Percentiles rank a stretch among this genome's conserved stretches.
phyloP scores from a whole-genome alignment of 2,797 vertebrate genomes.

The Eospalax fontanierii region DNA sequence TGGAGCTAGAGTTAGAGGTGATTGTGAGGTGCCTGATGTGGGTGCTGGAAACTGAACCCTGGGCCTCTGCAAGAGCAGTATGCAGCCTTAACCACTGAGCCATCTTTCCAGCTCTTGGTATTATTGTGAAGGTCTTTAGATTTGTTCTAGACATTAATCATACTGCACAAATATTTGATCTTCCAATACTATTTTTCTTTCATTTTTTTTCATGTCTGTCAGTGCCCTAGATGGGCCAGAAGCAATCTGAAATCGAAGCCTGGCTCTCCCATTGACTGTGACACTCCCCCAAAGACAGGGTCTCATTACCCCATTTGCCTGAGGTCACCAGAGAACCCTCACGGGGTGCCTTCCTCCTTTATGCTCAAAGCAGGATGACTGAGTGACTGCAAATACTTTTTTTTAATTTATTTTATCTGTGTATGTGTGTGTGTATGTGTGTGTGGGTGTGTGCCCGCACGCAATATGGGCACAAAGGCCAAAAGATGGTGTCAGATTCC shows the following conservation, averaged over 20 bases:
- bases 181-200: neutral
- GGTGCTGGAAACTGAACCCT: fast-evolving
- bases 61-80: neutral
- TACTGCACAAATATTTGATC: slow-evolving; percentile 36
- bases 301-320: neutral
- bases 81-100: neutral
- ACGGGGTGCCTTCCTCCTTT: neutral
- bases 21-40: neutral
- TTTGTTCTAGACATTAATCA: slow-evolving; percentile 16
- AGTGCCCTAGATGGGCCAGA: neutral
- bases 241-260: neutral
- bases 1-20: neutral
- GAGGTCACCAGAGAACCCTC: neutral
- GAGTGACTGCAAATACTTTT: neutral
- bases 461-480: too few species aligned
- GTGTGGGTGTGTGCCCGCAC: neutral
- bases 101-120: neutral
- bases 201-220: neutral
- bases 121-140: slow-evolving; percentile 23
- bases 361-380: too few species aligned
- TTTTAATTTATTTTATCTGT: neutral
- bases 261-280: neutral
- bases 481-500: neutral
- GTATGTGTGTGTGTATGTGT: neutral
- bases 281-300: neutral